A percentile compares a stretch with the other conserved stretches of the same genome.
Evolutionary conservation across 2,113 vertebrate species (phyloP).

Genomic region (Caranx melampygus): DNA sequence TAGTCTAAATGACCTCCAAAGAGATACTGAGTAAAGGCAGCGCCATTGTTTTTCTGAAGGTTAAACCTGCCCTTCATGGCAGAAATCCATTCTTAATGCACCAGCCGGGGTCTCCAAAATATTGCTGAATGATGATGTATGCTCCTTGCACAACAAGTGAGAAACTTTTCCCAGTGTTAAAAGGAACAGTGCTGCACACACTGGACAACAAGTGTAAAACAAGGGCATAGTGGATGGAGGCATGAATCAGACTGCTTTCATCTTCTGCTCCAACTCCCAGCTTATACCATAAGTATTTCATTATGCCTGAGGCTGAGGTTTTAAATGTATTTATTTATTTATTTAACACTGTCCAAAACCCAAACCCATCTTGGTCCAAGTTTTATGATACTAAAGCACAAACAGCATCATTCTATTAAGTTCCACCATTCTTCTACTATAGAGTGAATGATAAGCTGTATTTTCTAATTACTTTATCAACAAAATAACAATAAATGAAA

Average conservation of each 20-base stretch:
- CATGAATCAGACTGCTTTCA: neutral
- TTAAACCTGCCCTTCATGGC: conserved; percentile 60
- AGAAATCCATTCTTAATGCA: conserved; percentile 62
- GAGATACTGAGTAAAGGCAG: conserved; percentile 40
- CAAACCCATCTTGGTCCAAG: neutral
- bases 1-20: conserved; percentile 64
- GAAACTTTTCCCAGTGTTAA: neutral
- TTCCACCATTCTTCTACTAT: too few relatives aligned
- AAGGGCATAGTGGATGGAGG: neutral
- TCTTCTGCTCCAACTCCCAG: neutral
- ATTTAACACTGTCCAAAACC: neutral
- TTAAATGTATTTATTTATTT: neutral
- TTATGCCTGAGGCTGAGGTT: neutral
- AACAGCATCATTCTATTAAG: neutral
- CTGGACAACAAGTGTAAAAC: neutral
- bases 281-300: neutral
- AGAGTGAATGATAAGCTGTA: neutral
- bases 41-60: conserved; percentile 49
- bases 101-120: neutral
- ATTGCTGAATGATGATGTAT: neutral
- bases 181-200: neutral
- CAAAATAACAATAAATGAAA: neutral
- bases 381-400: neutral
- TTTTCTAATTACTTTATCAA: neutral
- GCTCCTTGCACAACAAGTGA: conserved; percentile 11